Evolutionary conservation across 1,140 invertebrate species (phyloP).

Genomic region (Orius insidiosus): DNA sequence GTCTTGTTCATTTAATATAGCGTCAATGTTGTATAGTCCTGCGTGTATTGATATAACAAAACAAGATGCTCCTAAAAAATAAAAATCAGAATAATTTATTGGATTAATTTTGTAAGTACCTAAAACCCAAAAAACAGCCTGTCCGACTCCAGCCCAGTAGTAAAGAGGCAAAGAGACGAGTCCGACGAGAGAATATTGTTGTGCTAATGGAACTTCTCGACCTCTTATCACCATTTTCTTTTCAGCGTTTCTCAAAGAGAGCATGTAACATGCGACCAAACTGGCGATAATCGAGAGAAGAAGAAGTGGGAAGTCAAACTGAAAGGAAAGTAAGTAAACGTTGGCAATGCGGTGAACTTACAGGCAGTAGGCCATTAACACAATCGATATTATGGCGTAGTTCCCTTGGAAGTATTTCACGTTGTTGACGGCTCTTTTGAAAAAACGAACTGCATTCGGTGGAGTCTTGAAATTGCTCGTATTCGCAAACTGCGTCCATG

Average conservation of each 20-base stretch:
- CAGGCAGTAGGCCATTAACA: constrained; percentile 66
- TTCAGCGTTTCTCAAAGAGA: constrained; percentile 40
- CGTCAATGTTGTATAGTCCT: constrained; percentile 57
- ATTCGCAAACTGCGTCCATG: constrained; percentile 43
- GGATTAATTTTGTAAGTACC: constrained; percentile 30
- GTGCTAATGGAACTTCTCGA: constrained; percentile 46
- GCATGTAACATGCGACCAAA: constrained; percentile 51
- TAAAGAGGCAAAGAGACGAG: constrained; percentile 58
- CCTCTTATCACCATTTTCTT: constrained; percentile 42
- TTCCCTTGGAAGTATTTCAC: constrained; percentile 77
- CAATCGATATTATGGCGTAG: constrained; percentile 69
- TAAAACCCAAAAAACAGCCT: constrained; percentile 67
- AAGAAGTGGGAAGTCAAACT: constrained; percentile 60
- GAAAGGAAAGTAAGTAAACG: constrained; percentile 23
- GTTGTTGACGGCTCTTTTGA: constrained; percentile 54
- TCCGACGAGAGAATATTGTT: constrained; percentile 53
- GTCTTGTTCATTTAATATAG: constrained; percentile 14
- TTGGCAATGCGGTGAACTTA: too few relatives aligned
- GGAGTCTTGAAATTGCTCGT: constrained; percentile 47
- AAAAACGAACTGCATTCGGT: constrained; percentile 43
- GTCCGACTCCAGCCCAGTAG: constrained; percentile 61
- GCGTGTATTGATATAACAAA: constrained; percentile 61
- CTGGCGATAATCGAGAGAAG: constrained; percentile 45
- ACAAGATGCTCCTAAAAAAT: constrained; percentile 39
- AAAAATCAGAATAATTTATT: constrained; percentile 10